A percentile compares a stretch with the other conserved stretches of the same genome.
phyloP scores from a whole-genome alignment of 2,888 invertebrate genomes.

The Odontothrips loti region DNA sequence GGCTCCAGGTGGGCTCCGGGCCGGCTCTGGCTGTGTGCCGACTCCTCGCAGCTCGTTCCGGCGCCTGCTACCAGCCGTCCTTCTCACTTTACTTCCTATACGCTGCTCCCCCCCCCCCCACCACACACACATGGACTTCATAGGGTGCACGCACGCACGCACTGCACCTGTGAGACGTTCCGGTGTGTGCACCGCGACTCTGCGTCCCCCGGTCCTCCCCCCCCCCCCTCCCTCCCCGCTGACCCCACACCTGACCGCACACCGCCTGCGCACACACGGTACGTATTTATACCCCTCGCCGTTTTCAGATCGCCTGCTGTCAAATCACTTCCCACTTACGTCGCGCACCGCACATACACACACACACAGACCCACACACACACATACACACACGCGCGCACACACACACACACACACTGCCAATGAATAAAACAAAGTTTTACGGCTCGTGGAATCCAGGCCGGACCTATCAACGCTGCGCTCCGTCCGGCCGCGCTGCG shows the following conservation, averaged over 20 bases:
- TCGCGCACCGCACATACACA: not conserved
- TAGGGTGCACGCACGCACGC: not conserved
- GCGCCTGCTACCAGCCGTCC: not conserved
- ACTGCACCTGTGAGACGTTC: no score
- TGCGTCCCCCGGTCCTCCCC: not conserved
- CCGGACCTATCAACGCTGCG: conserved; percentile 3
- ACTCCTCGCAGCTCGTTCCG: not conserved
- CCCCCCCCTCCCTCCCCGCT: not conserved
- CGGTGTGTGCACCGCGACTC: not conserved
- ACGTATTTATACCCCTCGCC: no score
- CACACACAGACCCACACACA: not conserved
- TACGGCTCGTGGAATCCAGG: not conserved
- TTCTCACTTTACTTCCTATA: not conserved
- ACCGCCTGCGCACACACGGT: not conserved
- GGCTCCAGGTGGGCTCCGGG: no score
- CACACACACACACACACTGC: not conserved
- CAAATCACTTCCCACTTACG: not conserved
- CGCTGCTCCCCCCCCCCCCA: not conserved
- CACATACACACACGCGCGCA: not conserved
- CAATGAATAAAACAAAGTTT: conserved; percentile 16
- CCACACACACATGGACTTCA: not conserved
- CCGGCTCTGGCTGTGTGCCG: not conserved
- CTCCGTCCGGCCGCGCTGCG: not conserved
- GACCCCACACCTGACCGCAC: not conserved
- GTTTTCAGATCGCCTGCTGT: no score